These are phyloP conservation scores for Lithophane ornitopus DNA, from an alignment of 2,888 invertebrate genomes.

Conservation along the genomic window DNA sequence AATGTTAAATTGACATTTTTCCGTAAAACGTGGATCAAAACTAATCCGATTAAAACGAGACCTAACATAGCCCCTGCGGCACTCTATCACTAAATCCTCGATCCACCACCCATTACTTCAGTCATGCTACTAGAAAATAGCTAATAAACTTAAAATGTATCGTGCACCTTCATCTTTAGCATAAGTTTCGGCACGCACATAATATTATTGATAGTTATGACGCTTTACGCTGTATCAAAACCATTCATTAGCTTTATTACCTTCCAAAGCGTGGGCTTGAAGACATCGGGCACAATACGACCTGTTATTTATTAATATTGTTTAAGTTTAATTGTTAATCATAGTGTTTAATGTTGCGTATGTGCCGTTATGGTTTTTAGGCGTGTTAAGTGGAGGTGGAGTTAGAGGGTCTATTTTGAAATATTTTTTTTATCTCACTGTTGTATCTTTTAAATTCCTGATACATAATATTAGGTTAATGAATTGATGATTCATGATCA, in stretches of 20 bases:
- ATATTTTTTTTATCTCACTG: constrained; percentile 12
- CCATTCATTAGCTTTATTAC: constrained; percentile 68
- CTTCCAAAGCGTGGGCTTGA: constrained; percentile 58
- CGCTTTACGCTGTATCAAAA: constrained; percentile 58
- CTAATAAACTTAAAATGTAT: constrained; percentile 49
- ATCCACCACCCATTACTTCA: constrained; percentile 5
- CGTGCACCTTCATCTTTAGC: constrained; percentile 50
- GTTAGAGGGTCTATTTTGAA: constrained; percentile 19
- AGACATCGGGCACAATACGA: constrained; percentile 59
- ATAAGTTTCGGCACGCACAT: constrained; percentile 63
- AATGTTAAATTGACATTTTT: not conserved
- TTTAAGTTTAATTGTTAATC: constrained; percentile 63
- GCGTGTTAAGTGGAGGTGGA: constrained; percentile 44
- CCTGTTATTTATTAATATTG: constrained; percentile 65
- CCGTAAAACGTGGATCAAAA: not conserved
- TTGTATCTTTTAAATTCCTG: constrained; percentile 5
- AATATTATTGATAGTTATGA: constrained; percentile 63
- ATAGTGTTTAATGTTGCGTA: constrained; percentile 58
- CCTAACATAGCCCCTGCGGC: constrained; percentile 16
- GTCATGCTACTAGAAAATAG: constrained; percentile 21
- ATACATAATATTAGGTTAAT: not conserved
- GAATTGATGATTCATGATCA: not conserved
- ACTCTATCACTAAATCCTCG: not conserved
- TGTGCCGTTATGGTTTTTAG: constrained; percentile 52
- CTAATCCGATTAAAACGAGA: not conserved